Evolutionary conservation across 2,797 vertebrate species (phyloP).

Genomic region (Oophaga sylvatica): DNA sequence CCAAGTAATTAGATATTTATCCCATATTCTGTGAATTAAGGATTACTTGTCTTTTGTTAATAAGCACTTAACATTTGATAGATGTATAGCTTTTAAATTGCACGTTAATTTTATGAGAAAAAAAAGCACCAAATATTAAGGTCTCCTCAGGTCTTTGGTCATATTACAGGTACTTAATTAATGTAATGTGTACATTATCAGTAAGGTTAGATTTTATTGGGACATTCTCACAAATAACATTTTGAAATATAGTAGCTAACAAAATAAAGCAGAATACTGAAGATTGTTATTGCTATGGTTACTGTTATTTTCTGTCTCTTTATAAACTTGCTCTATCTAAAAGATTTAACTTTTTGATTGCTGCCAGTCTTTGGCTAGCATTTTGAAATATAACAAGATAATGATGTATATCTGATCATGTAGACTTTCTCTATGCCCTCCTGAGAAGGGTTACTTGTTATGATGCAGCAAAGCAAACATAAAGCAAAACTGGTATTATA

Average conservation of each 20-base stretch:
- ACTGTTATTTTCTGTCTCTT: background rate
- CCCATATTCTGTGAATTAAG: too few species aligned
- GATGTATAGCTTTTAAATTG: too few species aligned
- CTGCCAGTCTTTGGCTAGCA: background rate
- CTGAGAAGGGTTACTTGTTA: background rate
- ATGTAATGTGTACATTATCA: background rate
- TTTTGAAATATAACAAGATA: constrained; percentile 35
- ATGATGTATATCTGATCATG: constrained; percentile 33
- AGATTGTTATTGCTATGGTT: background rate
- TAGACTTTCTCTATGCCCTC: constrained; percentile 10
- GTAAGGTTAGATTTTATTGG: background rate
- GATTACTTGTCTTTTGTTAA: too few species aligned
- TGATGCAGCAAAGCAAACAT: background rate
- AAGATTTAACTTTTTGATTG: background rate
- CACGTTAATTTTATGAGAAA: too few species aligned
- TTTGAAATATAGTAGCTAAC: background rate
- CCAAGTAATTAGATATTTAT: too few species aligned
- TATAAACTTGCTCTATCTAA: background rate
- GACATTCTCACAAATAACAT: background rate
- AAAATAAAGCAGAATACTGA: background rate
- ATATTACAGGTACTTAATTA: background rate
- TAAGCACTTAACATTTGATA: too few species aligned
- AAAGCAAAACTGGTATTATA: background rate
- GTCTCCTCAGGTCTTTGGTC: background rate
- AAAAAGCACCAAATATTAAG: too few species aligned